Evolutionary conservation across 2,113 vertebrate genomes (phyloP), one percentile per base, ranked within the genome.

Genomic region (Pimephales promelas): DNA sequence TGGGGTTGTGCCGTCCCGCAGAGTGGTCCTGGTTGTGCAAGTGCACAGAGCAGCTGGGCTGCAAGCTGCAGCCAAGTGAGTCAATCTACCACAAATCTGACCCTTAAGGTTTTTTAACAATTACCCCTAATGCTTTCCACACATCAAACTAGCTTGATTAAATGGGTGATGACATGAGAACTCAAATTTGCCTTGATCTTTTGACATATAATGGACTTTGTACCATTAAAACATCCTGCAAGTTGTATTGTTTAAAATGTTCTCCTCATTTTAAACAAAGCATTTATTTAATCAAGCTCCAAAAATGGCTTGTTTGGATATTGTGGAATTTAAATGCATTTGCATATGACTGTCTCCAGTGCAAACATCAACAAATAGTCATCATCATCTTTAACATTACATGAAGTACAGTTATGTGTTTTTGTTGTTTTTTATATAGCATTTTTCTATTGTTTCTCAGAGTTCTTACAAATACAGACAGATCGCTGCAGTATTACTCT

Each of bases 11-110:
- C 90, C 95, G 20, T 90, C 95, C 81, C 93, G 84, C 20, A 52
- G 91, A 22, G 93, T 97, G 47, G 95, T 92, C 1, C 90, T 99
- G 36, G 93, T 94, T 4, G 89, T 99, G 7, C 92, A 95, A 20
- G 93, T 99, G 72, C 95, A 96, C 87, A 91, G 95, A 93, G 98
- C 95, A 31, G 94, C 95, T 70, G 97, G 98, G 80, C 92, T 99
- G 85, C 96, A 98, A 89, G 96, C 97, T 26, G 96, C 97, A 73
- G 96, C 96, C 54, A 96, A 95, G 98, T 99, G 36, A 81, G 85
- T 83, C 18, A 94, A 4, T 43, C 20, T 34, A 26, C 8, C 13
- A n/a, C 70, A 28, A 10, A 28, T 72, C 28, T 64, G 40, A 40
- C 6, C 61, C 61, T 31, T 31, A 9, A 20, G 28, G 1, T 34